A percentile compares a stretch with the other conserved stretches of the same genome.
phyloP scores from a whole-genome alignment of 2,113 vertebrate genomes.

The Nicator chloris region DNA sequence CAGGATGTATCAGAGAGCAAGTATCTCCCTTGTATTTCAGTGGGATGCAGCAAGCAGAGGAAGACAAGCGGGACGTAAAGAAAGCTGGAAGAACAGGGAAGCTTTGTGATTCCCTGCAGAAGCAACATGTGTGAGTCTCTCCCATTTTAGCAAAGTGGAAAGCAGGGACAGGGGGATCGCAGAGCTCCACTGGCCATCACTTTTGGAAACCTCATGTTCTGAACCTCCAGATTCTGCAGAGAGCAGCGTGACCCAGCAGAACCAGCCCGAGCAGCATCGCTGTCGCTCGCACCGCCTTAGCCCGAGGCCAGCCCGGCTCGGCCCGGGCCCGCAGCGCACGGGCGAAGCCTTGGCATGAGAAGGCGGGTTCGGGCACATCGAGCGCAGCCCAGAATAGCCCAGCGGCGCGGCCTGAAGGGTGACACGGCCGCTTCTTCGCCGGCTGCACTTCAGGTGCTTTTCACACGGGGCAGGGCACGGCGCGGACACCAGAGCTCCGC shows the following conservation, averaged over 20 bases:
- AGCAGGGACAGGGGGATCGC: neutral
- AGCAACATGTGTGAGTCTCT: neutral
- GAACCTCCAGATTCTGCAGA: neutral
- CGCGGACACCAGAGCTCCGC: fast-evolving
- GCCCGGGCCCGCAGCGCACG: fast-evolving
- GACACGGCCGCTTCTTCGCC: neutral
- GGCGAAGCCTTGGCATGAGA: neutral
- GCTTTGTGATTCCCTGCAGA: neutral
- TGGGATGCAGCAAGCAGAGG: neutral
- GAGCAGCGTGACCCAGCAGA: fast-evolving
- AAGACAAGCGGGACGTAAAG: neutral
- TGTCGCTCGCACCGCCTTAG: neutral
- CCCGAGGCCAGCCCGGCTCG: neutral
- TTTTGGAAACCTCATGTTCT: neutral
- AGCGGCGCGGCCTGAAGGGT: fast-evolving
- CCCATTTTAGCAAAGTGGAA: neutral
- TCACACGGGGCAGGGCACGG: neutral
- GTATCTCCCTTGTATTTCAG: neutral
- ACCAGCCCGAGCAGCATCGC: fast-evolving
- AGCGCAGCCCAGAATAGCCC: fast-evolving
- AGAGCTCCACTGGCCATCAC: neutral
- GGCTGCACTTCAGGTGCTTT: fast-evolving
- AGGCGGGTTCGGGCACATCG: neutral
- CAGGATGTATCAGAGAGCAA: neutral
- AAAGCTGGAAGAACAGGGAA: neutral